Evolutionary conservation across 2,113 vertebrate genomes (phyloP), one percentile per base, ranked within the genome.

Genomic region (Apteryx owenii): DNA sequence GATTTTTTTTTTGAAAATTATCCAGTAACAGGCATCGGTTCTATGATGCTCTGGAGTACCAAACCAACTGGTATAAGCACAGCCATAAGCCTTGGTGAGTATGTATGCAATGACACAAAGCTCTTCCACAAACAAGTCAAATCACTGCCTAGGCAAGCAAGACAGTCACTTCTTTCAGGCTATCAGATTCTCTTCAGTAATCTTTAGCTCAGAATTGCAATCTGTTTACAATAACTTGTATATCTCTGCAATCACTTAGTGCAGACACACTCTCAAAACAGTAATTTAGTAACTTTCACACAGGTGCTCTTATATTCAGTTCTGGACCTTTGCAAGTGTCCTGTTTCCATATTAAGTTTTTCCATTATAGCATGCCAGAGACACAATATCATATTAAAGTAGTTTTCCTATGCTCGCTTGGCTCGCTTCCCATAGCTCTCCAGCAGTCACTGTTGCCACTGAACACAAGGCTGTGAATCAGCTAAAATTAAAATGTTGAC

Each of bases 391-490:
- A 89, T 72, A 89, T 88, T 97, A 93, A 97, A 97, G 69, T 50
- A 93, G 91, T 91, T 98, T 97, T 95, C 85, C 81, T 97, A 81
- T 51, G n/a, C 90, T 95, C 93, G 60, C 69, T 97, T 97, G 97
- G 93, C 66, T 85, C 26, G 61, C 61, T 95, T 88, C 94, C 92
- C 85, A 8, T 62, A 89, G 71, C 68, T 96, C 95, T 96, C 90
- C 89, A 78, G 95, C 88, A 97, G 96, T 84, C 81, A 48, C 44
- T 75, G 44, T 56, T 93, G 69, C 62, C 88, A 50, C 3, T 86
- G 91, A 97, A 78, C 50, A 89, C 42, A 88, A 89, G 84, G 79
- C 85, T 72, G 42, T 85, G 91, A 95, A 94, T 95, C 88, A 95
- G 85, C 90, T 89, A 93, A 92, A 94, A 90, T 79, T 60, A 86